Base-by-base conservation (phyloP, 1,140 invertebrate genomes). In the Microplitis mediator region DNA sequence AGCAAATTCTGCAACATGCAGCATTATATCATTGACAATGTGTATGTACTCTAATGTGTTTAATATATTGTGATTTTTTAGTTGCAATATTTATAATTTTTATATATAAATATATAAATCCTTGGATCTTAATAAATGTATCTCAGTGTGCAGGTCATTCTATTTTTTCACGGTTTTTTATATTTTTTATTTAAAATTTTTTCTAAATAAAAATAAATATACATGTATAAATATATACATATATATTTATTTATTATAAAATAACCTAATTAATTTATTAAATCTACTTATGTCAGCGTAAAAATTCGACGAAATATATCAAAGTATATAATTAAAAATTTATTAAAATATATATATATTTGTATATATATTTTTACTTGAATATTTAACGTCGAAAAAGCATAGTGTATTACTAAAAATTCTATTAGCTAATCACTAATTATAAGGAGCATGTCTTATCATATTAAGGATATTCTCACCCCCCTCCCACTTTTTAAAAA, bases 281-380 rank as follows among this genome's bases (percentile, higher is more conserved):
- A 56, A 31, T 74, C 73, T 74, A 74, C 73, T 35, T 64, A 56
- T 61, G 60, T 71, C 52, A 63, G 69, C 61, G 69, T 61, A 58
- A 63, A 45, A 63, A 50, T 35, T 71, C 60, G 60, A 64, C 45
- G 51, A 23, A 34, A 16, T 34, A 63, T 70, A 71, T 54, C 60
- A 51, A 51, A 61, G 61, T 45, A 23, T 23, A 23, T 23, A 23
- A 23, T 23, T 23, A 9, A 45, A 45, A 45, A 45, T 2, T 39
- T 2, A 39, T n/a, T n/a, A n/a, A 23, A 1, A 23, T 23, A 23
- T 23, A 23, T 0, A 23, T 23, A 23, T 1, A 23, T 23, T 23
- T 23, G 2, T 23, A 23, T 23, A 23, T 23, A 23, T 23, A 39
- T 45, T 45, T 6, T 45, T 5, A 63, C 39, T 54, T 54, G 3